These are phyloP conservation scores for Drosophila prosaltans DNA, from an alignment of 1,140 invertebrate species.

Conservation along the genomic window DNA sequence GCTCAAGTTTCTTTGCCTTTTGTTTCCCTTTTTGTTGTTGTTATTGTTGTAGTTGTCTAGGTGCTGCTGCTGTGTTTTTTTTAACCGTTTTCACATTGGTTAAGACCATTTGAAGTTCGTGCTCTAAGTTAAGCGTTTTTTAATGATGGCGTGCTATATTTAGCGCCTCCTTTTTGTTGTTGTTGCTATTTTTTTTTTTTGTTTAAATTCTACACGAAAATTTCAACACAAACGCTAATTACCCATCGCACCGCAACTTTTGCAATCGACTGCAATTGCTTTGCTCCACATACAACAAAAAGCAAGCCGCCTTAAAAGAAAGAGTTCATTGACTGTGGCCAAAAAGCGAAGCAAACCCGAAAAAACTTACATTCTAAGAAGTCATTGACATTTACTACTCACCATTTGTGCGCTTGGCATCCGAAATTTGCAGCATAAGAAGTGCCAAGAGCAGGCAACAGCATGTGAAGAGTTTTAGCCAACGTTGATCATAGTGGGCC, in stretches of 20 bases:
- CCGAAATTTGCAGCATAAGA: slow-evolving; percentile 35
- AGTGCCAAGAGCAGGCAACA: slow-evolving; percentile 53
- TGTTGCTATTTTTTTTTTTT: background rate
- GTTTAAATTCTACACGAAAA: slow-evolving; percentile 12
- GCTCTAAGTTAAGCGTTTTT: slow-evolving; percentile 66
- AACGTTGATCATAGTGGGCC: slow-evolving; percentile 73
- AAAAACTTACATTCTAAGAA: slow-evolving; percentile 32
- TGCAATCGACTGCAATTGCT: slow-evolving; percentile 60
- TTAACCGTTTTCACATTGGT: slow-evolving; percentile 60
- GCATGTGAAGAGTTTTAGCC: slow-evolving; percentile 68
- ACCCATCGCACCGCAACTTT: slow-evolving; percentile 62
- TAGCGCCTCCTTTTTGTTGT: slow-evolving; percentile 48
- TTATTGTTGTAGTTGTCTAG: slow-evolving; percentile 20
- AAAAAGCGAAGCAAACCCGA: slow-evolving; percentile 6
- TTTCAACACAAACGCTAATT: slow-evolving; percentile 60
- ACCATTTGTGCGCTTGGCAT: slow-evolving; percentile 67
- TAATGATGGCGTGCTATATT: slow-evolving; percentile 77
- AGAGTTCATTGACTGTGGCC: slow-evolving; percentile 61
- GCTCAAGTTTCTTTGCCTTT: slow-evolving; percentile 31
- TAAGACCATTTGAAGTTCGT: slow-evolving; percentile 53
- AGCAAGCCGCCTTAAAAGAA: background rate
- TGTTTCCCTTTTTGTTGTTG: slow-evolving; percentile 25
- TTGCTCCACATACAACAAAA: slow-evolving; percentile 58
- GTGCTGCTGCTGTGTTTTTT: background rate
- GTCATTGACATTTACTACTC: slow-evolving; percentile 56